Percentiles rank a stretch among this genome's conserved stretches.
These are phyloP conservation scores for Ciona savignyi DNA, from an alignment of 23 tunicate species.

Conservation along the genomic window DNA sequence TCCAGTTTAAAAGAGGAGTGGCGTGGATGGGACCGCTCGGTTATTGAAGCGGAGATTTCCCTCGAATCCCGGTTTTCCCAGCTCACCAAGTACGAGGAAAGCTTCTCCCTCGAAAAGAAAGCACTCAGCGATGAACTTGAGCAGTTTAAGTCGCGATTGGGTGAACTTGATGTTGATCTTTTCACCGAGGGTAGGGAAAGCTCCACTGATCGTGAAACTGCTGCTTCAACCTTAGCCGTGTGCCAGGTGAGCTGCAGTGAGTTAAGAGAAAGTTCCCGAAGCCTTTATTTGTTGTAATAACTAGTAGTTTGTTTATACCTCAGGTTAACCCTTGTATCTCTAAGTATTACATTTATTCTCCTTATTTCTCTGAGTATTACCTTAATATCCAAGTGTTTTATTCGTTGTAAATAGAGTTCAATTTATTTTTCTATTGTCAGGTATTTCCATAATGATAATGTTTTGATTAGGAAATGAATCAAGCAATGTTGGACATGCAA, in stretches of 20 bases:
- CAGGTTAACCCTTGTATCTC: too few relatives aligned
- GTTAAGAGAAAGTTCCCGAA: neutral
- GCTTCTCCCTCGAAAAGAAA: constrained; percentile 27
- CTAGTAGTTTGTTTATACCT: too few relatives aligned
- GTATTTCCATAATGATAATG: too few relatives aligned
- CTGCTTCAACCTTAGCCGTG: constrained; percentile 16
- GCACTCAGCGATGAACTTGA: constrained; percentile 24
- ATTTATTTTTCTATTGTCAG: too few relatives aligned
- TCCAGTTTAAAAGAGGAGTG: constrained; percentile 81
- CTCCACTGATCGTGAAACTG: constrained; percentile 4
- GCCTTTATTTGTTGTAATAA: neutral
- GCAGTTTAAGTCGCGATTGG: constrained; percentile 6
- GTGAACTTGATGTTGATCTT: constrained; percentile 22
- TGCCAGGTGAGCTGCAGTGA: constrained; percentile 28
- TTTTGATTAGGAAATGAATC: constrained; percentile 11
- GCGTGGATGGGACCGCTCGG: constrained; percentile 66
- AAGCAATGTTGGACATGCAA: constrained; percentile 27
- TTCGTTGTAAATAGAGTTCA: too few relatives aligned
- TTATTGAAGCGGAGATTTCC: constrained; percentile 68
- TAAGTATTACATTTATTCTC: too few relatives aligned
- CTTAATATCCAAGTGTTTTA: too few relatives aligned
- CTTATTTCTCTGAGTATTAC: too few relatives aligned
- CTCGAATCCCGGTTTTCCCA: constrained; percentile 48
- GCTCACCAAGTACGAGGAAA: constrained; percentile 46
- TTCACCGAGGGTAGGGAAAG: constrained; percentile 8